A percentile compares a stretch with the other conserved stretches of the same genome.
Conservation (phyloP, 2,888 invertebrate species). For the Lypha dubia region DNA sequence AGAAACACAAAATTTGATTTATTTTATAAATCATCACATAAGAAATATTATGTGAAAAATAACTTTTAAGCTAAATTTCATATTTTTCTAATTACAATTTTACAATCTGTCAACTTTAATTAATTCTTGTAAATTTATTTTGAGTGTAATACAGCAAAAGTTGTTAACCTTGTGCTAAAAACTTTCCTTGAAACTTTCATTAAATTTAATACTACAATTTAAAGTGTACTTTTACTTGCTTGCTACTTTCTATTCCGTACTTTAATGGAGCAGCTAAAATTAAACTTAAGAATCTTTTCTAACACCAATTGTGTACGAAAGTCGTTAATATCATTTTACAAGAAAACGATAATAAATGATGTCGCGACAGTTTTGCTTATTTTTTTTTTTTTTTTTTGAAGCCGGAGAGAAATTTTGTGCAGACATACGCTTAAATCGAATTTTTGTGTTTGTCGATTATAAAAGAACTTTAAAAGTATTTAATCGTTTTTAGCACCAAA, state of each 20-base stretch:
- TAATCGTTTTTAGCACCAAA: background rate
- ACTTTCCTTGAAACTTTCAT: constrained; percentile 24
- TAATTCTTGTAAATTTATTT: background rate
- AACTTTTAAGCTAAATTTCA: too few species aligned
- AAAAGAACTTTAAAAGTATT: constrained; percentile 18
- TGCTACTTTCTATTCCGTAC: background rate
- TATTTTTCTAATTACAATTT: too few species aligned
- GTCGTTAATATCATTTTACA: constrained; percentile 73
- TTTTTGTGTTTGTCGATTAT: background rate
- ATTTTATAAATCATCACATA: too few species aligned
- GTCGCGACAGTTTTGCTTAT: constrained; percentile 81
- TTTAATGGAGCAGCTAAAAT: background rate
- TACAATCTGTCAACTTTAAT: too few species aligned
- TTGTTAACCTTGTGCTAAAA: constrained; percentile 35
- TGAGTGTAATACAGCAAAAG: constrained; percentile 6
- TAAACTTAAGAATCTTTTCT: constrained; percentile 53
- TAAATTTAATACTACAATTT: constrained; percentile 29
- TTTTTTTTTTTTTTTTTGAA: too few species aligned
- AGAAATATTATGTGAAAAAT: too few species aligned
- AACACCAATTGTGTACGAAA: constrained; percentile 67
- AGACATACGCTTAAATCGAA: constrained; percentile 18
- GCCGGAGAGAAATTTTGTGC: constrained; percentile 50
- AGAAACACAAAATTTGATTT: too few species aligned
- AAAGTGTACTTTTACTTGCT: background rate
- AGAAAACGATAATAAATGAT: constrained; percentile 80